phyloP scores from a whole-genome alignment of 2,797 vertebrate species.

The Psittacula derbiana region DNA sequence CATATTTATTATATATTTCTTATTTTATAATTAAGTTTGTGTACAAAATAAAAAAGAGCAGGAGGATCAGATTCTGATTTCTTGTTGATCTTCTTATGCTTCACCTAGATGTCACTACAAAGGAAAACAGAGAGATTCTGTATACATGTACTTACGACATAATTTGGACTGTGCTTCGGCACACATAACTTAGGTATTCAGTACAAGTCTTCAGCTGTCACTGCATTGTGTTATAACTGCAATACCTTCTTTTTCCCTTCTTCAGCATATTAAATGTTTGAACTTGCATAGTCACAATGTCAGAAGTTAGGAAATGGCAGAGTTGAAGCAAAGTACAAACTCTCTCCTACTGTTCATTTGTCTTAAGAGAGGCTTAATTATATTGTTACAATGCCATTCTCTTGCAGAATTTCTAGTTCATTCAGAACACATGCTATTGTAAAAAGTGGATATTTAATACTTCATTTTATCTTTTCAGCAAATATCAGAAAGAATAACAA shows the following conservation, averaged over 20 bases:
- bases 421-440: neutral
- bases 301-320: neutral
- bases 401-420: neutral
- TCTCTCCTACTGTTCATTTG: neutral
- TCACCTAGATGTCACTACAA: neutral
- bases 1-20: neutral
- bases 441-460: neutral
- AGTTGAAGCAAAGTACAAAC: neutral
- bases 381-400: neutral
- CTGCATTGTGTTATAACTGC: neutral
- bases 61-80: neutral
- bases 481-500: neutral
- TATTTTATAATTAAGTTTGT: neutral
- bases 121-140: too few species aligned
- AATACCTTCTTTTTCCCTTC: neutral
- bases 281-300: neutral
- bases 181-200: neutral
- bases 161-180: neutral
- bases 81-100: neutral
- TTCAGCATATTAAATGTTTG: neutral
- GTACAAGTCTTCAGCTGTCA: neutral
- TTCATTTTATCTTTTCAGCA: neutral
- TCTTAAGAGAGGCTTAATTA: neutral
- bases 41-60: neutral
- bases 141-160: neutral